Base-by-base conservation (phyloP, 1,140 invertebrate genomes). In the Papilio aristodemus region DNA sequence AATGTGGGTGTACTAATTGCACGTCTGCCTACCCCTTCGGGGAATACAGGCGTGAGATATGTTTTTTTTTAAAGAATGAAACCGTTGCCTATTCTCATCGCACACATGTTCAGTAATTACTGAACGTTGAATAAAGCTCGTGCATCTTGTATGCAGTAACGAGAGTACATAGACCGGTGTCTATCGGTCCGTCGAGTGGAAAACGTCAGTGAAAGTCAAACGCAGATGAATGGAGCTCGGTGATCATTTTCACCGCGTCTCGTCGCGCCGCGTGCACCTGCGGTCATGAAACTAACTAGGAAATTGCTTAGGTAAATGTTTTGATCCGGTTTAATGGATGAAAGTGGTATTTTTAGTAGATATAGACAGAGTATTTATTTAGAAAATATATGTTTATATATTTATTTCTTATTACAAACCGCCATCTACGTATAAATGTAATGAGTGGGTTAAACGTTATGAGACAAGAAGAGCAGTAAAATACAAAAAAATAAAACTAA, bases 181-280 rank as follows among this genome's bases (percentile, higher is more conserved):
- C 46, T 54, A 19, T 54, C 46, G 46, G 46, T 54, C 46, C 46
- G 43, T 46, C 43, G 19, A 54, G 10, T 54, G 46, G 46, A 54
- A 54, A 54, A 17, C 46, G 46, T 54, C 46, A 54, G 46, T 54
- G 46, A 54, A 54, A 54, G 46, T 54, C 46, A 54, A 54, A 54
- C 46, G 19, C 46, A 54, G 46, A 54, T 54, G 46, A 54, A 54
- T 54, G 46, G 46, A 22, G 46, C 46, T 54, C 19, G 11, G 19
- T 22, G 46, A 54, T 54, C 46, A 54, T 54, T 54, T 54, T 54
- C 46, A 54, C 46, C 46, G 46, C 0, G 46, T 54, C 46, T 54
- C 46, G 46, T 54, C 46, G 46, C 46, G 46, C 46, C 46, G 46
- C 19, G 19, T 19, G 46, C 46, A 22, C 46, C 46, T 19, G 46